These are phyloP conservation scores for Dasypolia templi DNA, from an alignment of 2,888 invertebrate genomes.

Conservation along the genomic window DNA sequence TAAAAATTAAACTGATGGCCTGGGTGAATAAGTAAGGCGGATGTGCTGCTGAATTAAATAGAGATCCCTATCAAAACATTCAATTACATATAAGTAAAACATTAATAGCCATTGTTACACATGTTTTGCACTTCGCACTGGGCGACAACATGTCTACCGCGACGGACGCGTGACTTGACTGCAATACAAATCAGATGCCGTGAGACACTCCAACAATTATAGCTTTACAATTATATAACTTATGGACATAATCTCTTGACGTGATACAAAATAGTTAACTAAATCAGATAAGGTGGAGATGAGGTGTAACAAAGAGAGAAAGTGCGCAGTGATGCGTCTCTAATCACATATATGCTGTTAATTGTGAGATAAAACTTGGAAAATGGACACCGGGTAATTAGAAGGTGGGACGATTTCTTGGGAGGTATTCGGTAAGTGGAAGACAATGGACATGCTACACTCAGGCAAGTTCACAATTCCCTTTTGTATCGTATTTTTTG, in stretches of 20 bases:
- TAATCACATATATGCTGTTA: slow-evolving; percentile 58
- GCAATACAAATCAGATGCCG: slow-evolving; percentile 52
- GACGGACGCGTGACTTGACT: slow-evolving; percentile 64
- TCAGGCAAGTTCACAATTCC: slow-evolving; percentile 35
- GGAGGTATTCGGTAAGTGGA: slow-evolving; percentile 39
- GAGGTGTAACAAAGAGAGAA: slow-evolving; percentile 64
- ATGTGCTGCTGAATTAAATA: slow-evolving; percentile 34
- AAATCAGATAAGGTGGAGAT: slow-evolving; percentile 61
- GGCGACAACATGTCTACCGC: slow-evolving; percentile 64
- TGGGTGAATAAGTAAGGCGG: slow-evolving; percentile 9
- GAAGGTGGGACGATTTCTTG: slow-evolving; percentile 54
- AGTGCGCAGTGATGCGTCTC: slow-evolving; percentile 60
- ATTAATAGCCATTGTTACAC: slow-evolving; percentile 65
- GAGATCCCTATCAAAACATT: slow-evolving; percentile 57
- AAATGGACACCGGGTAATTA: slow-evolving; percentile 44
- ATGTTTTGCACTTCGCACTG: slow-evolving; percentile 54
- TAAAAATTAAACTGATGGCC: slow-evolving; percentile 1
- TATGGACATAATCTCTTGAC: slow-evolving; percentile 50
- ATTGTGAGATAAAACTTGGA: slow-evolving; percentile 56
- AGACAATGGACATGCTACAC: slow-evolving; percentile 57
- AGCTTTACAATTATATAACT: slow-evolving; percentile 58
- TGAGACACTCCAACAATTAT: slow-evolving; percentile 44
- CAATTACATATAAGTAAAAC: slow-evolving; percentile 55
- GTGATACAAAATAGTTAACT: slow-evolving; percentile 47
- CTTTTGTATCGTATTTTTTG: slow-evolving; percentile 24